Conservation (phyloP, 2,888 invertebrate species). For the Dryobotodes eremita region DNA sequence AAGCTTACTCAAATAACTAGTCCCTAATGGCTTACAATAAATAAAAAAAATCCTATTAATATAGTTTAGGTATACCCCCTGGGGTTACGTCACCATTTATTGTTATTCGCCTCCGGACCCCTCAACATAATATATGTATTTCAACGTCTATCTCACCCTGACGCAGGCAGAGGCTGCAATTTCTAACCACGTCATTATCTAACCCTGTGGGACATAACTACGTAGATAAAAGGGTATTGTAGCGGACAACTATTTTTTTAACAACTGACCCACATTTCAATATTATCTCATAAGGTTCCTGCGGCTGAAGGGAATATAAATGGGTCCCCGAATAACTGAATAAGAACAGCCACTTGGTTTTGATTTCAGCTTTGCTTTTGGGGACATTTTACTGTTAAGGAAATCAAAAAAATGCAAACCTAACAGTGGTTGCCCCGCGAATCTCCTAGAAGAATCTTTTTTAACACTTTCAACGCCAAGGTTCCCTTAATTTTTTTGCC, state of each 20-base stretch:
- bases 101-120: constrained; percentile 16
- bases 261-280: constrained; percentile 19
- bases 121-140: not conserved
- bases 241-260: constrained; percentile 8
- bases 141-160: constrained; percentile 3
- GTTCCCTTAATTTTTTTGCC: too few species aligned
- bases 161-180: constrained; percentile 29
- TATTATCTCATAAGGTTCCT: not conserved
- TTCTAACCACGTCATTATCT: constrained; percentile 42
- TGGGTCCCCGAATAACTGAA: constrained; percentile 8
- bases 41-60: not conserved
- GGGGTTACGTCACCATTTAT: not conserved
- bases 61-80: not conserved
- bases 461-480: too few species aligned
- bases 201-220: constrained; percentile 19
- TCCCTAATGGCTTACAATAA: not conserved
- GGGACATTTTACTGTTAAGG: too few species aligned
- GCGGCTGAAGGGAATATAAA: constrained; percentile 14
- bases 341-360: not conserved
- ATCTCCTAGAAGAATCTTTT: too few species aligned
- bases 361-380: not conserved
- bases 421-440: too few species aligned
- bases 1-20: not conserved
- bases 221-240: constrained; percentile 18
- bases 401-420: too few species aligned